A percentile compares a stretch with the other conserved stretches of the same genome.
Conservation (phyloP, 2,888 invertebrate genomes). For the Dryocosmus kuriphilus region DNA sequence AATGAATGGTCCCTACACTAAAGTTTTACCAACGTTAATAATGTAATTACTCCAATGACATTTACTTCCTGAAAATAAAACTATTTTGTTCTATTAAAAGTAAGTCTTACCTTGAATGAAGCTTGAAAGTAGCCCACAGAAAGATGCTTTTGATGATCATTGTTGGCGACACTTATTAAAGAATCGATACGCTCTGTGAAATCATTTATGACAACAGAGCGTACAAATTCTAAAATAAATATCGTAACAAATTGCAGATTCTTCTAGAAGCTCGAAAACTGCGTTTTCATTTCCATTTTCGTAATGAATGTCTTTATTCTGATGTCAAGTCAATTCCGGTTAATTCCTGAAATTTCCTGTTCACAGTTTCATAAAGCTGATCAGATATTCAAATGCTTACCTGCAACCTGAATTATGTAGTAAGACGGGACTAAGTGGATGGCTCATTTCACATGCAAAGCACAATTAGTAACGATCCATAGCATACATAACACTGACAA, state of each 20-base stretch:
- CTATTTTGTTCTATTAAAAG: not conserved
- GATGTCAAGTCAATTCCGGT: not conserved
- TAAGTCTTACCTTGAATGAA: not conserved
- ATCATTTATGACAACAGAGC: constrained; percentile 78
- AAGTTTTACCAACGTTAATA: too few relatives aligned
- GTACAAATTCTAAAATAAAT: constrained; percentile 80
- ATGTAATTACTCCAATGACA: too few relatives aligned
- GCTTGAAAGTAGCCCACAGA: not conserved
- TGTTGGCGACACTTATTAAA: constrained; percentile 76
- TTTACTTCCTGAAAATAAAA: not conserved
- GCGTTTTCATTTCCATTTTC: not conserved
- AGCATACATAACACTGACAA: not conserved
- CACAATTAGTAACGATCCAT: not conserved
- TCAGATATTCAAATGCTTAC: not conserved
- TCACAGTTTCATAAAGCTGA: not conserved
- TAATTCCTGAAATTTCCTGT: not conserved
- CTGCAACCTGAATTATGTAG: constrained; percentile 3
- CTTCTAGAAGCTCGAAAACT: not conserved
- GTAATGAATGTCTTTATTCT: not conserved
- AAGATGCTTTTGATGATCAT: constrained; percentile 50
- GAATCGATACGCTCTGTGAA: constrained; percentile 80
- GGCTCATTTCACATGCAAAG: constrained; percentile 1
- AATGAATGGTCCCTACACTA: too few relatives aligned
- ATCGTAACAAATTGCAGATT: constrained; percentile 65
- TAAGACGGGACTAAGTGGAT: not conserved